These are phyloP conservation scores for Emydoidea blandingii DNA, from an alignment of 2,797 vertebrate species.

Conservation along the genomic window DNA sequence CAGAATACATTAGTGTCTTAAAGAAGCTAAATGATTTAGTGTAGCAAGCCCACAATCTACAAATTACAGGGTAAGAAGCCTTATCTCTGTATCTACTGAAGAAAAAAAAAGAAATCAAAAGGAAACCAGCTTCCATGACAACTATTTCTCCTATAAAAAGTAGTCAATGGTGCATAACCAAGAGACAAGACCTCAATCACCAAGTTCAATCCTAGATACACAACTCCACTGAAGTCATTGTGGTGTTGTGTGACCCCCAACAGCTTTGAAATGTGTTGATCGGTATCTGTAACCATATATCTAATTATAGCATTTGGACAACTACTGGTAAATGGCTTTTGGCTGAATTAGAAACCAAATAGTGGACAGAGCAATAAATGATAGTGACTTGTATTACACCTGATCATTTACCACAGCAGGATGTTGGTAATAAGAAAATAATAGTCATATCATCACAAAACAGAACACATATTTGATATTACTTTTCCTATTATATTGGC, in stretches of 20 bases:
- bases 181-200: not conserved
- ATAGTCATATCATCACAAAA: not conserved
- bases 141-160: not conserved
- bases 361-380: not conserved
- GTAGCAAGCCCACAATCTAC: not conserved
- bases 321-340: not conserved
- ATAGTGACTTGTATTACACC: not conserved
- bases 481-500: not conserved
- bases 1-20: slow-evolving; percentile 1
- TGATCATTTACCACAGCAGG: not conserved
- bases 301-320: not conserved
- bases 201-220: not conserved
- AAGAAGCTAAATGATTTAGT: not conserved
- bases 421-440: not conserved
- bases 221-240: not conserved
- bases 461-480: not conserved
- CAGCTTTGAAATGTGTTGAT: not conserved
- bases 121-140: not conserved
- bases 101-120: not conserved
- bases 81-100: not conserved
- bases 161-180: not conserved
- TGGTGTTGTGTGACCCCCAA: not conserved
- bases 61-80: not conserved
- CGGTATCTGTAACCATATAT: rapidly evolving
- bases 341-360: not conserved